Percentiles rank a stretch among this genome's conserved stretches.
Evolutionary conservation across 2,113 vertebrate genomes (phyloP).

Genomic region (Pelodiscus sinensis): DNA sequence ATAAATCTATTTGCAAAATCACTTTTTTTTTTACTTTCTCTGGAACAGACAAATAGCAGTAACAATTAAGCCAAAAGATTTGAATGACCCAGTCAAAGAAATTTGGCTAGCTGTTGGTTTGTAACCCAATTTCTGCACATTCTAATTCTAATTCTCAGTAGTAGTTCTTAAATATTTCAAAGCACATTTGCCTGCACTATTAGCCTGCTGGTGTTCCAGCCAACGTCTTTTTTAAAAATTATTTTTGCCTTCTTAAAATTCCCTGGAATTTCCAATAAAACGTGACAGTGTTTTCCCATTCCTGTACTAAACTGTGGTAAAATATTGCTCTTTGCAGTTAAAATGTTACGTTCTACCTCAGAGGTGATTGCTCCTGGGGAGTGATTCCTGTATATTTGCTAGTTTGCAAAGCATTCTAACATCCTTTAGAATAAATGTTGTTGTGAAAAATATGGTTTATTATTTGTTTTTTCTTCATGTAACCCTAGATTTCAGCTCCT

Average conservation of each 20-base stretch:
- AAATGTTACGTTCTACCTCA: not conserved
- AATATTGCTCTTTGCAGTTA: not conserved
- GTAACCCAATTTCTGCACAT: not conserved
- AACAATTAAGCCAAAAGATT: not conserved
- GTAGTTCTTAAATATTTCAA: not conserved
- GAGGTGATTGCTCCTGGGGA: not conserved
- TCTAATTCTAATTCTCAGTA: not conserved
- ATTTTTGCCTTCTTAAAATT: not conserved
- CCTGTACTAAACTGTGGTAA: not conserved
- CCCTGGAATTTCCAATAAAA: not conserved
- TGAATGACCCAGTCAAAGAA: not conserved
- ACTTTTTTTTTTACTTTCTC: not conserved
- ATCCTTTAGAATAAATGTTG: not conserved
- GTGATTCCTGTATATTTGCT: not conserved
- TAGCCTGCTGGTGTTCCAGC: not conserved
- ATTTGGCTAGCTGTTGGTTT: not conserved
- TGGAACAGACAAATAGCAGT: not conserved
- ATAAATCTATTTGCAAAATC: not conserved
- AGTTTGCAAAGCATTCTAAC: not conserved
- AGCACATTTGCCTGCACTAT: not conserved
- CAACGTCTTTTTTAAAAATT: not conserved
- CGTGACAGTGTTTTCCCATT: not conserved
- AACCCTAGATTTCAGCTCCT: slow-evolving; percentile 68
- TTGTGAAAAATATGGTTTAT: not conserved
- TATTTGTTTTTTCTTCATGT: not conserved